A percentile compares a stretch with the other conserved stretches of the same genome.
Conservation (phyloP, 2,797 vertebrate species). For the Cyclura pinguis region DNA sequence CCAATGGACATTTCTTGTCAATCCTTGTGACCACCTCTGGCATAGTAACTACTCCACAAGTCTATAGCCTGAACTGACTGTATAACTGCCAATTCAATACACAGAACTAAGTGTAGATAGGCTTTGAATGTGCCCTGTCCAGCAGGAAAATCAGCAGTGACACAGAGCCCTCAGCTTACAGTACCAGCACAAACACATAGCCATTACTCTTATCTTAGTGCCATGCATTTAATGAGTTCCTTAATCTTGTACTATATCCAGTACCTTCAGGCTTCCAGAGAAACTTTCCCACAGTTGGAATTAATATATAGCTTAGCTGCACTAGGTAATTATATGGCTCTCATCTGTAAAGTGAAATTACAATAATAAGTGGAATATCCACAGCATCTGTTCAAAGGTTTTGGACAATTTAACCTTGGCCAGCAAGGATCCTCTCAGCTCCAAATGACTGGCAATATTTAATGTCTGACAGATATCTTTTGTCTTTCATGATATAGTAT, state of each 20-base stretch:
- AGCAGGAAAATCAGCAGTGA: background rate
- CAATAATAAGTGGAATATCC: conserved; percentile 71
- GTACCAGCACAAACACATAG: background rate
- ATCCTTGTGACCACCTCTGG: background rate
- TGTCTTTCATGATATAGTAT: conserved; percentile 57
- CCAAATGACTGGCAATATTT: conserved; percentile 64
- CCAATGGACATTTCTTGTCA: background rate
- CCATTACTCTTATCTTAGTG: background rate
- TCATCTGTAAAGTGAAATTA: conserved; percentile 61
- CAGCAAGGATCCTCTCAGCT: conserved; percentile 49
- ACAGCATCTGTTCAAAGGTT: conserved; percentile 66
- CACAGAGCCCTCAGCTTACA: background rate
- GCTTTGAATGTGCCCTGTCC: background rate
- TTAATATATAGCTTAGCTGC: conserved; percentile 16
- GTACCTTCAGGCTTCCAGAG: background rate
- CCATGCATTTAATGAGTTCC: background rate
- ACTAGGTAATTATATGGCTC: conserved; percentile 9
- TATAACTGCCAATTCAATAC: background rate
- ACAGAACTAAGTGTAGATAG: background rate
- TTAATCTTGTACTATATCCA: background rate
- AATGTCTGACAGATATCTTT: conserved; percentile 58
- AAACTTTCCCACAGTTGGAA: conserved; percentile 9
- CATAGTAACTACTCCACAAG: background rate
- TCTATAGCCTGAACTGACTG: background rate
- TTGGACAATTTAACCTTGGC: conserved; percentile 62